Base-by-base conservation (phyloP, 2,797 vertebrate species). In the Lithobates pipiens region DNA sequence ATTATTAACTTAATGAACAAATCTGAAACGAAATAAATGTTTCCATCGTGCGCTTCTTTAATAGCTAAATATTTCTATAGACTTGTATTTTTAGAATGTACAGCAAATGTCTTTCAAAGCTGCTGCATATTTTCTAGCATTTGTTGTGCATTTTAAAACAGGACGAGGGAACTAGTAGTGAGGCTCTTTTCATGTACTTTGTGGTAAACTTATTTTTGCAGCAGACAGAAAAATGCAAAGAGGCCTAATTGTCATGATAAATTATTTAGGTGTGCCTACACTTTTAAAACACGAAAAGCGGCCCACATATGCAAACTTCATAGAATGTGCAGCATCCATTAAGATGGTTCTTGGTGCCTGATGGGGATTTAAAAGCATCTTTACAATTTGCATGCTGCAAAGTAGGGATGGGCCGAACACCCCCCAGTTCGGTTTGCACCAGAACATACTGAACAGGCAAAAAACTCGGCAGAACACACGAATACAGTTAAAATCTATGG, bases 301-400 rank as follows among this genome's bases (percentile, higher is more conserved):
- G 76, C 90, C 93, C 90, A 85, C 89, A 92, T 90, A 93, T 90
- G 93, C 93, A 93, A 92, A 93, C 94, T 93, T 92, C 90, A 91
- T 69, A 89, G 92, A 93, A 93, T 89, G 90, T 85, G 91, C 89
- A 91, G 88, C 88, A 92, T 91, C 91, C 91, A 95, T 95, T 94
- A 95, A 88, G 90, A 91, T 89, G 93, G 92, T 94, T 94, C 93
- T 94, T 91, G 94, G 92, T 89, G 91, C 90, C 93, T 94, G 94
- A 93, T 93, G 92, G 92, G 93, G 89, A 91, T 94, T 94, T 93
- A 93, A 94, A 93, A 94, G 92, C 90, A 89, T 94, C 91, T 92
- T 93, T 90, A 91, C 89, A 89, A 88, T 90, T 82, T 87, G 84
- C 89, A 86, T 87, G 88, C 91, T 91, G 75, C 88, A 89, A 89